Percentiles rank a stretch among this genome's conserved stretches.
These are phyloP conservation scores for Anas capensis DNA, from an alignment of 2,797 vertebrate genomes.

Conservation along the genomic window DNA sequence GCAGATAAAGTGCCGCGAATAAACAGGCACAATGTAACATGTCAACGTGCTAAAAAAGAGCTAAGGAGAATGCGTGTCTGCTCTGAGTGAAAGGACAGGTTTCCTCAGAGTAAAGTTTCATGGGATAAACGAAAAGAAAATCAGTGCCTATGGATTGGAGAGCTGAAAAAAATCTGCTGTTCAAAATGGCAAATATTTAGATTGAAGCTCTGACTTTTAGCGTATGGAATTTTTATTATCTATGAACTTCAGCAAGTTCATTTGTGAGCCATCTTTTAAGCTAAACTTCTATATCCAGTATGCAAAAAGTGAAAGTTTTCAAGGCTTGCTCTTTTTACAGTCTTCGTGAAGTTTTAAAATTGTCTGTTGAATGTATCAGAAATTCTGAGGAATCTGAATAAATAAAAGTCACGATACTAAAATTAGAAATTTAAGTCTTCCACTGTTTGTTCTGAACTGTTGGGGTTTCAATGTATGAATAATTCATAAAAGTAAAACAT, in stretches of 20 bases:
- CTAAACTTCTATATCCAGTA: neutral
- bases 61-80: neutral
- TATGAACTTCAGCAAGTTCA: constrained; percentile 21
- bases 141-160: neutral
- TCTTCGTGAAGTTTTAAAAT: constrained; percentile 19
- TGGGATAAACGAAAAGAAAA: constrained; percentile 8
- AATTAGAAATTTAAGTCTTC: neutral
- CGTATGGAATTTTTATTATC: constrained; percentile 32
- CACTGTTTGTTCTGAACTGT: constrained; percentile 25
- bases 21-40: constrained; percentile 40
- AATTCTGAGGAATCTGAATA: neutral
- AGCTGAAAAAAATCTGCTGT: constrained; percentile 21
- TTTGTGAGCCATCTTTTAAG: constrained; percentile 52
- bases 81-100: constrained; percentile 9
- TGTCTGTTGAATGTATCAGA: neutral
- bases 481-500: neutral
- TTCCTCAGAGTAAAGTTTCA: constrained; percentile 3
- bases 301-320: constrained; percentile 33
- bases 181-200: constrained; percentile 37
- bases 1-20: constrained; percentile 57
- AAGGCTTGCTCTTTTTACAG: neutral
- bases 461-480: constrained; percentile 21
- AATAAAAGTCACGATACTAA: neutral
- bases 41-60: constrained; percentile 14
- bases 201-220: constrained; percentile 21